Base-by-base conservation (phyloP, 1,140 invertebrate genomes). In the Anastrepha obliqua region DNA sequence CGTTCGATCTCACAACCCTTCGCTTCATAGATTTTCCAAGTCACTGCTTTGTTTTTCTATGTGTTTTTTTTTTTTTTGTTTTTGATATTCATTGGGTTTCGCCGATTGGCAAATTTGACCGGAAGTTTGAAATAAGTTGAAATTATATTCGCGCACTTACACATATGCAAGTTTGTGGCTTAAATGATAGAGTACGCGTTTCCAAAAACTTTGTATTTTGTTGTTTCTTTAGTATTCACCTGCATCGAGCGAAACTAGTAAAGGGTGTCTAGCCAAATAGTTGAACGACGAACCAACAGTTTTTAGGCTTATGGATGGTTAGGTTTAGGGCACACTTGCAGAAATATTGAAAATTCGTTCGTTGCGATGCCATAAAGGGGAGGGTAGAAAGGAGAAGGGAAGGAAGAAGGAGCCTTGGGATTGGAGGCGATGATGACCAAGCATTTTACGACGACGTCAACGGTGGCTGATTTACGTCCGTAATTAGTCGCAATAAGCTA, bases 41-140 rank as follows among this genome's bases (percentile, higher is more conserved):
- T 58, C 20, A 8, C 11, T n/a, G 44, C 47, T 81, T 81, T 81
- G 74, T 81, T 51, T 55, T 29, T 15, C 47, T 20, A 20, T 11
- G 74, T 81, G 51, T 81, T 29, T 29, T 29, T 29, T 29, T 29
- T 29, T 29, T 29, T 29, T 29, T 29, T 29, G 29, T 29, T 29
- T 29, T 29, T 6, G 20, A 55, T 81, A 42, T 81, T 81, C 74
- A 81, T 81, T 81, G 74, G 47, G 29, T 55, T 81, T 81, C n/a
- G n/a, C 44, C 74, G 74, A 81, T 81, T 81, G 74, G 74, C 44
- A 81, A 81, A 81, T 81, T 81, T 81, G 47, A 81, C 74, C 74
- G 74, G 74, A 81, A 81, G 74, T 81, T 67, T 5, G 17, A 39
- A 67, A 67, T 67, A 67, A 67, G 64, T 67, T 81, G 47, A 81